Evolutionary conservation across 2,113 vertebrate genomes (phyloP).

Genomic region (Alligator sinensis): DNA sequence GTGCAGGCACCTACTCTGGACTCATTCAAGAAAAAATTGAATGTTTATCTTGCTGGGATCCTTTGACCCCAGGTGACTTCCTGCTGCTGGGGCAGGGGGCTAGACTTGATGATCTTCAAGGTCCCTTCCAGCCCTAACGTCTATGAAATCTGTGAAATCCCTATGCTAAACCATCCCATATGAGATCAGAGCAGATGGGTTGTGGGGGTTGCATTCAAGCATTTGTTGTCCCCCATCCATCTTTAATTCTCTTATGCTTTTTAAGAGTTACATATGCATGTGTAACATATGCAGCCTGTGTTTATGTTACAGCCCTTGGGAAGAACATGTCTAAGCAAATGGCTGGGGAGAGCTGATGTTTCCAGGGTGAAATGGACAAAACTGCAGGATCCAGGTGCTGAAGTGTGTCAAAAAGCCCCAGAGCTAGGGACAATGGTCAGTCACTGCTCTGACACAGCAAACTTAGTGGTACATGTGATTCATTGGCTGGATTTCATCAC

Average conservation of each 20-base stretch:
- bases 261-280: not conserved
- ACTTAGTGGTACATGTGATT: not conserved
- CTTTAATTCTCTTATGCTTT: not conserved
- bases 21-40: no score
- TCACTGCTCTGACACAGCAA: not conserved
- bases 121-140: no score
- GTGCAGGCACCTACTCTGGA: no score
- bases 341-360: not conserved
- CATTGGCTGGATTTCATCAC: not conserved
- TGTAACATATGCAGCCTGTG: not conserved
- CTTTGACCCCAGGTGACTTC: no score
- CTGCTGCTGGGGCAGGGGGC: no score
- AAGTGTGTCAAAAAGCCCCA: not conserved
- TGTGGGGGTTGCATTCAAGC: not conserved
- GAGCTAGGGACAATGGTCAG: not conserved
- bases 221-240: not conserved
- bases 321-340: not conserved
- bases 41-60: no score
- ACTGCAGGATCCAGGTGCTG: not conserved
- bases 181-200: not conserved
- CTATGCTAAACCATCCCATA: no score
- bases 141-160: no score
- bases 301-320: not conserved
- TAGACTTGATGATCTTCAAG: no score
- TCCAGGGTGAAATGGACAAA: not conserved